phyloP scores from a whole-genome alignment of 2,113 vertebrate species.

The Pygathrix nemaeus region DNA sequence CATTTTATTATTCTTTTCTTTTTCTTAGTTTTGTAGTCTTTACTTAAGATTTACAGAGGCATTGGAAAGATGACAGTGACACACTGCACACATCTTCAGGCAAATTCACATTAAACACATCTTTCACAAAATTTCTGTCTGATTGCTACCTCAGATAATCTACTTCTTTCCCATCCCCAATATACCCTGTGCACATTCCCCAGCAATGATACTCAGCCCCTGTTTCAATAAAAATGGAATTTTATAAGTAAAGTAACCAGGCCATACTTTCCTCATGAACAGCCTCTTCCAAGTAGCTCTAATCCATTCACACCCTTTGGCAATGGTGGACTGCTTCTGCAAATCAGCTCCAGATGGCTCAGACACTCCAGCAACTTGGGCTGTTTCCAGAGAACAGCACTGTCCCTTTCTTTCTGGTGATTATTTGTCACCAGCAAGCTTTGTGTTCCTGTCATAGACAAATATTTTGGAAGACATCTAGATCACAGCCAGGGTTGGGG shows the following conservation, averaged over 20 bases:
- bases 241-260: not conserved
- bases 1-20: not conserved
- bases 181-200: fast-evolving
- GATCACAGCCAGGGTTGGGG: not conserved
- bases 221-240: not conserved
- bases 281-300: not conserved
- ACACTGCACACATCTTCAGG: not conserved
- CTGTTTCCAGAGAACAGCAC: not conserved
- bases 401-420: not conserved
- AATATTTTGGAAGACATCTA: not conserved
- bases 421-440: not conserved
- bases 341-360: not conserved
- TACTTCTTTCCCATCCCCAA: not conserved
- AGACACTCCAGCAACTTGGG: not conserved
- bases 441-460: not conserved
- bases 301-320: not conserved
- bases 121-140: not conserved
- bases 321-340: not conserved
- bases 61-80: not conserved
- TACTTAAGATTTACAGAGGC: not conserved
- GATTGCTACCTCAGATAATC: not conserved
- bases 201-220: not conserved
- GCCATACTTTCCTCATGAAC: not conserved
- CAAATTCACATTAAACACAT: not conserved
- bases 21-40: not conserved